Conservation (phyloP, 64 coral and sea anemone genomes). For the Porites lutea region DNA sequence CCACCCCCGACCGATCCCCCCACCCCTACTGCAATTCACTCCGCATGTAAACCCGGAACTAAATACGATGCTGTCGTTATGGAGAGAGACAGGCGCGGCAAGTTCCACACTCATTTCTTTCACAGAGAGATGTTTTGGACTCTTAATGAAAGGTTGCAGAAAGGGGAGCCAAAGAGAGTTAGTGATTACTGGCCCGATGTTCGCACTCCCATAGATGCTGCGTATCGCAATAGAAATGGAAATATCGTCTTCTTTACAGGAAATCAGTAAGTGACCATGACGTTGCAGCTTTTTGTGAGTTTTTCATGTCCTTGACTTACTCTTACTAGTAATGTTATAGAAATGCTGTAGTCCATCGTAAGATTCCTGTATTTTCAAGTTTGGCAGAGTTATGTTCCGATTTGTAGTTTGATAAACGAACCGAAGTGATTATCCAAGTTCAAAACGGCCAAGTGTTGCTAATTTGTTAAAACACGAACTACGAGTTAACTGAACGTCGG, state of each 20-base stretch:
- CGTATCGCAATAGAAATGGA: constrained; percentile 43
- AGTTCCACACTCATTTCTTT: constrained; percentile 47
- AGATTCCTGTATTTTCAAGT: too few relatives aligned
- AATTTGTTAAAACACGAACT: too few relatives aligned
- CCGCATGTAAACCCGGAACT: neutral
- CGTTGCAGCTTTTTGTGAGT: neutral
- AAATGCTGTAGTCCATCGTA: too few relatives aligned
- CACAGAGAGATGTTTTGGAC: constrained; percentile 40
- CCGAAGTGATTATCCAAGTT: too few relatives aligned
- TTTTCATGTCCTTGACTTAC: too few relatives aligned
- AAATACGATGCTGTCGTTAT: neutral
- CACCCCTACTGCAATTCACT: neutral
- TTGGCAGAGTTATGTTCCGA: too few relatives aligned
- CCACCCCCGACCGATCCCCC: neutral
- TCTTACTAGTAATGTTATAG: too few relatives aligned
- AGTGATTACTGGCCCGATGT: constrained; percentile 49
- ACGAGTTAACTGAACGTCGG: too few relatives aligned
- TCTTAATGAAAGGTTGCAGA: neutral
- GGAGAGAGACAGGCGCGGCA: neutral
- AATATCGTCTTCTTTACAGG: constrained; percentile 60
- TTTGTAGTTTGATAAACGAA: too few relatives aligned
- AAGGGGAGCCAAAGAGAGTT: constrained; percentile 3
- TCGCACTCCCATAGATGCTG: constrained; percentile 41
- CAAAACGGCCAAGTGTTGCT: too few relatives aligned
- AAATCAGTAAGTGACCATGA: constrained; percentile 34